These are phyloP conservation scores for Chaenogobius annularis DNA, from an alignment of 2,113 vertebrate genomes.

Conservation along the genomic window DNA sequence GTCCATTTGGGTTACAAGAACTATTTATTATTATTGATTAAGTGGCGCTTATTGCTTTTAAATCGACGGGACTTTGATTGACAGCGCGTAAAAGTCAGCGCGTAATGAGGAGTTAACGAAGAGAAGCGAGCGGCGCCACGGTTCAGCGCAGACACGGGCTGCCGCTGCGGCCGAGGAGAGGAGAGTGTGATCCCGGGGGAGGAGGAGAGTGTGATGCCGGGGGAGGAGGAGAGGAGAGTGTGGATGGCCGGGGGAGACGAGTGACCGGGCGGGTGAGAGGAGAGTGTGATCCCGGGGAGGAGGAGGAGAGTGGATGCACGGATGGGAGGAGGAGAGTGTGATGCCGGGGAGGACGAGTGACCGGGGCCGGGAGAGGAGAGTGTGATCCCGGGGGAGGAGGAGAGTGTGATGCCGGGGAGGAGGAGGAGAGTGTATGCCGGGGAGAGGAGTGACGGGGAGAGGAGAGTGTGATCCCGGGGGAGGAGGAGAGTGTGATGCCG, in stretches of 20 bases:
- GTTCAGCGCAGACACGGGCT: not conserved
- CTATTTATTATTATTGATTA: constrained; percentile 1
- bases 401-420: not conserved
- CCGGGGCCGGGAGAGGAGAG: not conserved
- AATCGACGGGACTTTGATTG: not conserved
- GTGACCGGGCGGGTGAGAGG: too few species aligned
- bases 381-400: not conserved
- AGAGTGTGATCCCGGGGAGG: not conserved
- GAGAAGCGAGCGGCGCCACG: not conserved
- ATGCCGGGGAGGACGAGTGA: not conserved
- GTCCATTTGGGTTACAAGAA: not conserved
- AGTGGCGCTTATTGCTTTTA: not conserved
- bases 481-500: not conserved
- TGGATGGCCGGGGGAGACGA: too few species aligned
- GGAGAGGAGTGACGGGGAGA: not conserved
- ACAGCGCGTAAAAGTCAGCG: constrained; percentile 5
- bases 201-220: not conserved
- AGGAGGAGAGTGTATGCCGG: not conserved
- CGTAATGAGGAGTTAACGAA: not conserved
- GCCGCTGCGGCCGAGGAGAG: not conserved
- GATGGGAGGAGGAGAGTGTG: not conserved
- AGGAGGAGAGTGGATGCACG: not conserved
- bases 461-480: not conserved
- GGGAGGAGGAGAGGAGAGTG: not conserved
- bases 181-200: not conserved